phyloP scores from a whole-genome alignment of 2,888 invertebrate species.

The Drosophila imparisetae region DNA sequence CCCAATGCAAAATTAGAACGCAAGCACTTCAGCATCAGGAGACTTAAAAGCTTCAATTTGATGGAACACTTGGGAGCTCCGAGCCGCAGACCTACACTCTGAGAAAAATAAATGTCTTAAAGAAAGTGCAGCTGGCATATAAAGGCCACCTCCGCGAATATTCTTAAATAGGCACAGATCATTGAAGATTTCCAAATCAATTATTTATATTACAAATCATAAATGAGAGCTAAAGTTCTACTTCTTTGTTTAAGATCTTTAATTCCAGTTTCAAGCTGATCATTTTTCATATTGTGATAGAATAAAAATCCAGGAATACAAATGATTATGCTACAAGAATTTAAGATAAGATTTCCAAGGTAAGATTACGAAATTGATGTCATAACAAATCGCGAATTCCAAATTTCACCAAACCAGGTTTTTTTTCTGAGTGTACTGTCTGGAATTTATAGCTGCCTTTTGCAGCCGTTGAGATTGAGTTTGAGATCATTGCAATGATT shows the following conservation, averaged over 20 bases:
- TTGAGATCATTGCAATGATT: conserved; percentile 60
- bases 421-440: background rate
- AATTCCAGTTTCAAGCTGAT: background rate
- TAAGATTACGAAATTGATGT: background rate
- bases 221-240: background rate
- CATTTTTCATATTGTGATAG: background rate
- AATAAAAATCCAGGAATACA: background rate
- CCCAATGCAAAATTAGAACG: conserved; percentile 69
- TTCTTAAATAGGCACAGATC: background rate
- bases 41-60: conserved; percentile 78
- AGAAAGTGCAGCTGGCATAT: background rate
- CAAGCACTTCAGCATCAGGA: conserved; percentile 64
- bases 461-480: conserved; percentile 46
- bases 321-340: background rate
- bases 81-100: background rate
- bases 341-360: background rate
- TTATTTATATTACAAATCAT: background rate
- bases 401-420: background rate
- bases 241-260: background rate
- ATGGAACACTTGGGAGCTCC: conserved; percentile 70
- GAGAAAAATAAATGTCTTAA: background rate
- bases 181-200: background rate
- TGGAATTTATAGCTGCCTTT: conserved; percentile 64
- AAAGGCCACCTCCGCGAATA: background rate
- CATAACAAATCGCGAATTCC: background rate